Conservation (phyloP, 2,888 invertebrate genomes). For the Callyntrura guangdongensis region DNA sequence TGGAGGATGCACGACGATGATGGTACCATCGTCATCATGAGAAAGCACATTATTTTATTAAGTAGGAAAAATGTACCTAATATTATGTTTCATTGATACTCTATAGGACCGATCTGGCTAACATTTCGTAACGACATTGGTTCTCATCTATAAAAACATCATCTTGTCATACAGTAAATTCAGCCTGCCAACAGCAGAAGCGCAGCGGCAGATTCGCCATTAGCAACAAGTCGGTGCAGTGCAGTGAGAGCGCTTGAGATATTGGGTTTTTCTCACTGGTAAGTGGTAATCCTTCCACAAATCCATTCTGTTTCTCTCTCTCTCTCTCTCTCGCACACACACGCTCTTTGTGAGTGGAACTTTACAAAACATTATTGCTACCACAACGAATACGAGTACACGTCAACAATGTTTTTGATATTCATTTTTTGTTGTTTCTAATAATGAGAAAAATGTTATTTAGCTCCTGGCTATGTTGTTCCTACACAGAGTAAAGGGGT, state of each 20-base stretch:
- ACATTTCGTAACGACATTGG: no score
- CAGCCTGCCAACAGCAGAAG: conserved; percentile 9
- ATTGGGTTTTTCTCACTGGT: conserved; percentile 19
- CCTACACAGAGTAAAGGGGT: neutral
- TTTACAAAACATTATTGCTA: neutral
- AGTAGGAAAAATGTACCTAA: neutral
- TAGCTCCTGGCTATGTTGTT: neutral
- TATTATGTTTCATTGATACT: no score
- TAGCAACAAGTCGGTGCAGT: conserved; percentile 44
- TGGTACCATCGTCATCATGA: no score
- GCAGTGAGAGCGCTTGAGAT: conserved; percentile 32
- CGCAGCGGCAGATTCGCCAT: conserved; percentile 15
- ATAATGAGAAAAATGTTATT: conserved; percentile 30
- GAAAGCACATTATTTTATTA: neutral
- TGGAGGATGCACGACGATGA: no score
- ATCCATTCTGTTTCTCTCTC: neutral
- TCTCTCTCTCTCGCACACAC: no score
- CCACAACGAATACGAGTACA: neutral
- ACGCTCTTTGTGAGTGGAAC: neutral
- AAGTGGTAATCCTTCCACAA: neutral
- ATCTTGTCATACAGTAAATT: conserved; percentile 1
- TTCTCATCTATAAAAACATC: neutral
- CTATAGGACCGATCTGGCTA: no score
- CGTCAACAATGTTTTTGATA: conserved; percentile 43
- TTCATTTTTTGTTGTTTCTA: neutral